Evolutionary conservation across 2,113 vertebrate genomes (phyloP), one percentile per base, ranked within the genome.

Genomic region (Syrrhaptes paradoxus): DNA sequence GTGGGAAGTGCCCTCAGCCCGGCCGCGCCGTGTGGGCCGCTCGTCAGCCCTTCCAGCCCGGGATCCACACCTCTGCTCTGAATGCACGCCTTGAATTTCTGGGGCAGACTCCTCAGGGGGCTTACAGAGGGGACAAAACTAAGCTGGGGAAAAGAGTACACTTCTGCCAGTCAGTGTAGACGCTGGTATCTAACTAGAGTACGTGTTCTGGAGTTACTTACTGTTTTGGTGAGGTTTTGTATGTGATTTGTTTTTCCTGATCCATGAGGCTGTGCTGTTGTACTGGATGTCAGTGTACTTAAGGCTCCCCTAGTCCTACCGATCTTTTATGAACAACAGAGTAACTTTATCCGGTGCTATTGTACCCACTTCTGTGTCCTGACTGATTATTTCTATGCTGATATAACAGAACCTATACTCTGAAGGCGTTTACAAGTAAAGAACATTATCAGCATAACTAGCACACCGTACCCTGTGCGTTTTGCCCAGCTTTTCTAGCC

Each of bases 371-470:
- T 61, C 16, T 14, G n/a, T 41, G 32, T 76, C 29, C 49, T n/a
- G 22, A 25, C 18, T 19, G 17, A 6, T 29, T 32, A 25, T 17
- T 61, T 36, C 11, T 46, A 7, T 11, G 3, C 61, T 49, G 48
- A 3, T 71, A 4, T 20, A 20, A 13, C 32, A 29, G 21, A 28
- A 17, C 4, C 14, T 61, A 0, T n/a, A 8, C 11, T 38, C 3
- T 3, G 20, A 43, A n/a, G 19, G 63, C 31, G 71, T 2, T 13
- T 17, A 4, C 16, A 11, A 45, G 13, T 71, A 20, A 78, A 25
- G 26, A n/a, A 9, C 17, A 0, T 63, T 46, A 46, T 8, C 36
- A 21, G 2, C 2, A 0, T 38, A 43, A 32, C 1, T 31, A 48
- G 46, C 32, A 25, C 25, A 14, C 71, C 15, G 0, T 9, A 21